Evolutionary conservation across 1,140 invertebrate genomes (phyloP), one percentile per base, ranked within the genome.

Genomic region (Lordiphosa collinella): DNA sequence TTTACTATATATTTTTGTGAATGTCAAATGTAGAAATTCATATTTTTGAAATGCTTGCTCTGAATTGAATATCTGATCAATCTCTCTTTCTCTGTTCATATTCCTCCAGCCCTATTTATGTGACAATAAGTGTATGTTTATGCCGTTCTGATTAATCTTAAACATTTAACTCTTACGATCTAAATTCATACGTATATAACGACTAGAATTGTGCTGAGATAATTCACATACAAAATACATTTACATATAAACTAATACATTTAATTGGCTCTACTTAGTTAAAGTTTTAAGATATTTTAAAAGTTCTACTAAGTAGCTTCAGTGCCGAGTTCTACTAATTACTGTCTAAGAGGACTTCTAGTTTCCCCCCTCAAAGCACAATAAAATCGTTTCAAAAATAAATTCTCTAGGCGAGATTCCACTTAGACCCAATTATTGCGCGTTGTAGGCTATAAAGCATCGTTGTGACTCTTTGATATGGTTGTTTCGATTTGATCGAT

Each of bases 401-500:
- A 63, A 75, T 75, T 80, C 71, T 60, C 41, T 57, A 62, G 46
- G 36, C 25, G 38, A 72, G 55, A 61, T 49, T 14, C 40, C 18
- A 50, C 41, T 76, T 82, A 82, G 40, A 82, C 78, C 78, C 78
- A 82, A 58, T 85, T 69, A 46, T 49, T 72, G 37, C 80, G 79
- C 60, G 61, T 70, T 29, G 59, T 79, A 54, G 78, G 86, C 76
- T 88, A 88, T 88, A 88, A 88, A 53, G 86, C 86, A 56, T 88
- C 86, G 61, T 88, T 88, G 61, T 88, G 86, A 62, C 76, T 88
- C 62, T 86, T 87, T 36, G 80, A 88, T 57, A 88, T 71, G 38
- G 73, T 79, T 14, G 84, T 84, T 36, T 88, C 87, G 52, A 82
- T 88, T 59, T 88, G 87, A 65, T 88, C 87, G 64, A 88, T 88